Conservation (phyloP, 2,113 vertebrate genomes). For the Syrmaticus mikado region DNA sequence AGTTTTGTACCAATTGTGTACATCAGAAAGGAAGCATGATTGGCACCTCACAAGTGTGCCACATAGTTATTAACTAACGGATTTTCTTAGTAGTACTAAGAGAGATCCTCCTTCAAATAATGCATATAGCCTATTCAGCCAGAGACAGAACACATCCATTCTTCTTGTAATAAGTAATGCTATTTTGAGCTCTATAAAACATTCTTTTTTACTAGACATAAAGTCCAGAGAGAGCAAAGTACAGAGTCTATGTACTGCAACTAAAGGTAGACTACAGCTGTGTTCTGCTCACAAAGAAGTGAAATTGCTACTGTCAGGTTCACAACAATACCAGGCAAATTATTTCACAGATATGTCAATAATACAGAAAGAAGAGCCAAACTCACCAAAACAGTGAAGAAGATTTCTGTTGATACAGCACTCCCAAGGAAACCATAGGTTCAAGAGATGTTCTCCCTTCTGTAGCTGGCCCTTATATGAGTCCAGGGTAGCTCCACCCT, state of each 20-base stretch:
- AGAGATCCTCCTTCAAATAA: neutral
- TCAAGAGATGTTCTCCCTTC: too few relatives aligned
- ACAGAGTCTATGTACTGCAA: neutral
- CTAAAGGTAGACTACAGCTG: neutral
- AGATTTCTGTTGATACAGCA: too few relatives aligned
- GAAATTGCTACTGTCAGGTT: too few relatives aligned
- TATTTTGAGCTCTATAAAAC: neutral
- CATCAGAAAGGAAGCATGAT: neutral
- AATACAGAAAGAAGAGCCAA: too few relatives aligned
- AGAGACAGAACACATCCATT: neutral
- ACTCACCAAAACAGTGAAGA: too few relatives aligned
- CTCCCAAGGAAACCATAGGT: too few relatives aligned
- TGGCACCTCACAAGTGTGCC: neutral
- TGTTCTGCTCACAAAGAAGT: too few relatives aligned
- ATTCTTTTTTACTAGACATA: neutral
- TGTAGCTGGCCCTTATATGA: too few relatives aligned
- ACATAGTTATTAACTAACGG: fast-evolving
- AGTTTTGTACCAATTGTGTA: neutral
- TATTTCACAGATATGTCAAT: too few relatives aligned
- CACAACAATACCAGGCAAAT: too few relatives aligned
- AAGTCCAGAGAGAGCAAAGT: neutral
- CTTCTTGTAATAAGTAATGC: neutral
- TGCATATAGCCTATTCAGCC: neutral
- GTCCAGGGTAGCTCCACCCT: too few relatives aligned
- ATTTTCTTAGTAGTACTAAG: neutral